Evolutionary conservation across 2,797 vertebrate genomes (phyloP), one percentile per base, ranked within the genome.

Genomic region (Heteromormyrus szaboi): DNA sequence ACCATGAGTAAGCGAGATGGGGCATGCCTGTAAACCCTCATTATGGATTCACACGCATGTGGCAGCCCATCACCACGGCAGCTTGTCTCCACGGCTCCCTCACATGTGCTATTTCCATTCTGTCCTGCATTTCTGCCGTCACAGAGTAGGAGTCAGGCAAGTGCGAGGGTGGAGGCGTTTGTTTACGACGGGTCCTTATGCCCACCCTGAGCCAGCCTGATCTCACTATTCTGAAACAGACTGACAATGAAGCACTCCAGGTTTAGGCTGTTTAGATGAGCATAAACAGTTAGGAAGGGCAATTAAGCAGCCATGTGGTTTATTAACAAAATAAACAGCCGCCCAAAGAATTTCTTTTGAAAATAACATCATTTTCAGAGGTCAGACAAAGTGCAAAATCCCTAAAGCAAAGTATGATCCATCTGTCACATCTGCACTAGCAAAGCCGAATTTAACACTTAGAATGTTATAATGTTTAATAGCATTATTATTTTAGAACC

Each of bases 371-470:
- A 48, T 85, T 85, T 85, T 9, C 17, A 85, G 46, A 85, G 46
- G 81, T 85, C 83, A 85, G n/a, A 51, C 48, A 51, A 85, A 51
- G 83, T 53, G 72, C 72, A 76, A 19, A n/a, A 76, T 76, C 72
- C 37, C 37, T 76, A 76, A 17, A 44, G 72, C 37, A 37, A 76
- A 76, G 37, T 41, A n/a, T 76, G 14, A 19, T 19, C 72, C 72
- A 68, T 68, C 62, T 68, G 62, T 68, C 11, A 33, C 11, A 0
- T 68, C 62, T 68, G 62, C 25, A 29, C 25, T 29, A 68, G 25
- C 62, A 29, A 68, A 68, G 62, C 3, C 1, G 3, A 68, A 68
- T 33, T 33, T 12, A 68, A 68, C 9, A 29, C 9, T 68, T 29
- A 65, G 62, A 65, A 65, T 33, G 25, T 68, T 68, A 68, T 12